Percentiles rank a stretch among this genome's conserved stretches.
These are phyloP conservation scores for Rhinichthys klamathensis DNA, from an alignment of 2,113 vertebrate species.

Conservation along the genomic window DNA sequence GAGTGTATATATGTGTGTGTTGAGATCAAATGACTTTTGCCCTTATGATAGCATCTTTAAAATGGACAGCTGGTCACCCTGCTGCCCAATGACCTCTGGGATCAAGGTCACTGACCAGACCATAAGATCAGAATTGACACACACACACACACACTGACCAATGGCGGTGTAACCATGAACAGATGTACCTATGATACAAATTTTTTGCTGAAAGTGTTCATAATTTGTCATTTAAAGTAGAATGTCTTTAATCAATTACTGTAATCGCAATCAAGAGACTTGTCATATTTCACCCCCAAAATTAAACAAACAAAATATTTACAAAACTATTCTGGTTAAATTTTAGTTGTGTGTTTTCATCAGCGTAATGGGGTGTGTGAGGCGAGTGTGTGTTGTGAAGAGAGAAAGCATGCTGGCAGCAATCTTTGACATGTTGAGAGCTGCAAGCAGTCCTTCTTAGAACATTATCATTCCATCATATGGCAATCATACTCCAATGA, in stretches of 20 bases:
- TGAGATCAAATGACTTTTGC: conserved; percentile 83
- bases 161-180: not conserved
- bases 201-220: conserved; percentile 10
- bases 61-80: conserved; percentile 97
- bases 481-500: not conserved
- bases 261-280: too few relatives aligned
- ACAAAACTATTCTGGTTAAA: too few relatives aligned
- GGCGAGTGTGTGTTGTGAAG: not conserved
- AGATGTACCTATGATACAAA: conserved; percentile 49
- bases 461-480: not conserved
- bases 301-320: too few relatives aligned
- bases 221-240: not conserved
- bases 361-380: conserved; percentile 25
- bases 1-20: conserved; percentile 40
- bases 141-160: conserved; percentile 13
- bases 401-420: conserved; percentile 2
- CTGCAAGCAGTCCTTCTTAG: not conserved
- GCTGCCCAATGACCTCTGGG: conserved; percentile 95
- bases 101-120: conserved; percentile 90
- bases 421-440: not conserved
- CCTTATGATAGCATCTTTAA: conserved; percentile 86
- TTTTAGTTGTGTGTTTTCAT: conserved; percentile 38
- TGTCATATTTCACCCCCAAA: too few relatives aligned
- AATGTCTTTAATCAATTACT: not conserved
- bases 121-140: conserved; percentile 71